Conservation (phyloP, 2,113 vertebrate species). For the Stegastes partitus region DNA sequence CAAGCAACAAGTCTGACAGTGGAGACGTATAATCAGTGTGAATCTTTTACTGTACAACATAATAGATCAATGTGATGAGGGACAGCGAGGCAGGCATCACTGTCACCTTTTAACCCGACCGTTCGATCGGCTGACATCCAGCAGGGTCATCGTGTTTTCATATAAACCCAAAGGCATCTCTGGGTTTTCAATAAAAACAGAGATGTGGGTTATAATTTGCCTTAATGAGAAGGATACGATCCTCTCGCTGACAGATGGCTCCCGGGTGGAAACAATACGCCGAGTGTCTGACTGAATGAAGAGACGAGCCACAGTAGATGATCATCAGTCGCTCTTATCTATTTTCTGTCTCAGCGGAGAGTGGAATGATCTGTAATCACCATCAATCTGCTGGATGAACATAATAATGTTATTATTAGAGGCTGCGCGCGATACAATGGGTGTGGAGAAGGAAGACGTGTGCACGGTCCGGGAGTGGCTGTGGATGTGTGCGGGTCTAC, state of each 20-base stretch:
- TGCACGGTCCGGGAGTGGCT: slow-evolving; percentile 35
- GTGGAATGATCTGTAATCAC: slow-evolving; percentile 68
- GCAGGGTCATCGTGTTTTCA: too few relatives aligned
- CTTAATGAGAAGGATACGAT: slow-evolving; percentile 49
- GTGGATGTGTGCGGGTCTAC: slow-evolving; percentile 8
- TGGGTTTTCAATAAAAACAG: slow-evolving; percentile 38
- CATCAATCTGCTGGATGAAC: slow-evolving; percentile 71
- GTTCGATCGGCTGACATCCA: not conserved
- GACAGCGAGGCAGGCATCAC: not conserved
- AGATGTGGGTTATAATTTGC: slow-evolving; percentile 36
- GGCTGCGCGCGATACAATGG: slow-evolving; percentile 36
- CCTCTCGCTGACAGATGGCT: slow-evolving; percentile 31
- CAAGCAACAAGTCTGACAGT: too few relatives aligned
- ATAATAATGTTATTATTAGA: slow-evolving; percentile 72
- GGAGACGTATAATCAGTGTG: not conserved
- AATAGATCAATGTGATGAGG: slow-evolving; percentile 4
- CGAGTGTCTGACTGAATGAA: slow-evolving; percentile 39
- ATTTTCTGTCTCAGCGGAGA: slow-evolving; percentile 66
- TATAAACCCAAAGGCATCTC: too few relatives aligned
- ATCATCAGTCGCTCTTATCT: slow-evolving; percentile 64
- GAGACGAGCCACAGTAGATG: slow-evolving; percentile 43
- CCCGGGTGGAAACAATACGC: slow-evolving; percentile 39
- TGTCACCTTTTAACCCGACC: not conserved
- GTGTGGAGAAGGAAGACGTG: slow-evolving; percentile 18
- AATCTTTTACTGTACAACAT: not conserved